phyloP scores from a whole-genome alignment of 2,113 vertebrate genomes.

The Dolichallabes microphthalmus region DNA sequence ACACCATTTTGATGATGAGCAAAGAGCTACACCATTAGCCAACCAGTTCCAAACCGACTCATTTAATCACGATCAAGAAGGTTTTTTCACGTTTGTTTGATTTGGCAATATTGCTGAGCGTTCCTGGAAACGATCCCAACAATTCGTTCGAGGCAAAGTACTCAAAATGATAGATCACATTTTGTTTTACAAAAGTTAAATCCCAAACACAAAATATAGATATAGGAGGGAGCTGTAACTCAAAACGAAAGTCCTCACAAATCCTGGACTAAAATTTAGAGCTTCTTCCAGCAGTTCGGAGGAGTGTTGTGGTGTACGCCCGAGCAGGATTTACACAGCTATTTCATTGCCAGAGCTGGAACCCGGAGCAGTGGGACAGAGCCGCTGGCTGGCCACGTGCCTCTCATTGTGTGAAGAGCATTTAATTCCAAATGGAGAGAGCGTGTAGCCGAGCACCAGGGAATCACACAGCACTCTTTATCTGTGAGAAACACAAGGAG shows the following conservation, averaged over 20 bases:
- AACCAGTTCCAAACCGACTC: not conserved
- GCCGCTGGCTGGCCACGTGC: constrained; percentile 52
- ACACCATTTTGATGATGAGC: not conserved
- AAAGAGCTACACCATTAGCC: not conserved
- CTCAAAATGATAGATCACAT: constrained; percentile 11
- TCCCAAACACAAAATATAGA: constrained; percentile 31
- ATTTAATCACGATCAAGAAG: not conserved
- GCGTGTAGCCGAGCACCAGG: constrained; percentile 41
- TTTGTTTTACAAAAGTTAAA: not conserved
- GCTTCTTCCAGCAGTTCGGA: constrained; percentile 56
- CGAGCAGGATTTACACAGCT: constrained; percentile 69
- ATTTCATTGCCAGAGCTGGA: constrained; percentile 66
- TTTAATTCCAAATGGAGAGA: constrained; percentile 75
- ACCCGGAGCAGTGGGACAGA: constrained; percentile 31
- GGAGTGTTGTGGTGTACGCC: constrained; percentile 68
- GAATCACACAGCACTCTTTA: constrained; percentile 72
- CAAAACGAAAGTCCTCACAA: constrained; percentile 32
- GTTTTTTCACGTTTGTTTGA: not conserved
- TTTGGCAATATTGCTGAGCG: not conserved
- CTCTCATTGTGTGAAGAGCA: constrained; percentile 73
- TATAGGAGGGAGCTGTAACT: constrained; percentile 14
- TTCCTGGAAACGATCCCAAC: constrained; percentile 19
- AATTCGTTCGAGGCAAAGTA: not conserved
- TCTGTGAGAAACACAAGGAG: constrained; percentile 76
- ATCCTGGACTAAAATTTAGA: not conserved